Evolutionary conservation across 2,113 vertebrate species (phyloP), one percentile per base, ranked within the genome.

Genomic region (Prinia subflava): DNA sequence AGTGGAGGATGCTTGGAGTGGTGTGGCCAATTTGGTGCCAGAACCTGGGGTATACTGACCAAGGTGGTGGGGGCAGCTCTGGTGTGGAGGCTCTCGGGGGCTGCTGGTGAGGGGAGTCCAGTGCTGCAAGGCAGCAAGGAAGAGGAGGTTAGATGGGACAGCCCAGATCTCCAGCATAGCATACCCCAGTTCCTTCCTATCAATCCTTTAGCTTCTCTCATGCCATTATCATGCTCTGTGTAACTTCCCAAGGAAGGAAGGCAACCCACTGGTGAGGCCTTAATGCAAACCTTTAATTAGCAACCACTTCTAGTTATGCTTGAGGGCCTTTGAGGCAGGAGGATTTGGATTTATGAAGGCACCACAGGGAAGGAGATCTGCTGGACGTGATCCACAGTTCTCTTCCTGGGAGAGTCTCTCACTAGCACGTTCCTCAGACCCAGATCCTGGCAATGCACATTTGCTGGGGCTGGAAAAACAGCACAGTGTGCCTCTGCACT

Each of bases 361-460:
- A 6, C 22, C 64, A 20, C 0, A 5, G 27, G 46, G 17, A 30
- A 39, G 47, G 33, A 63, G 47, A 39, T 30, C 21, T 55, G 16
- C 37, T 74, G n/a, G 37, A 15, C 56, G 28, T 1, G 1, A 84
- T 47, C 68, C 59, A 53, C 20, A 2, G 1, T 15, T 23, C 46
- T 79, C 3, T 49, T 70, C 37, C 39, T 28, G 31, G 31, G 10
- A 41, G 13, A 6, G 7, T 68, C 12, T 91, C 30, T 11, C 12
- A 7, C 1, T 1, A 0, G 27, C 46, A 74, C 0, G 0, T 60
- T 50, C 19, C 13, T 8, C 37, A 77, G 9, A 6, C 23, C n/a
- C 41, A 20, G 18, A 9, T 62, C 31, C 42, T 65, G 64, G 13
- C 15, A 41, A 3, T 15, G 27, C 19, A 20, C 4, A 6, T 28